Evolutionary conservation across 2,888 invertebrate species (phyloP).

Genomic region (Coleophora deauratella): DNA sequence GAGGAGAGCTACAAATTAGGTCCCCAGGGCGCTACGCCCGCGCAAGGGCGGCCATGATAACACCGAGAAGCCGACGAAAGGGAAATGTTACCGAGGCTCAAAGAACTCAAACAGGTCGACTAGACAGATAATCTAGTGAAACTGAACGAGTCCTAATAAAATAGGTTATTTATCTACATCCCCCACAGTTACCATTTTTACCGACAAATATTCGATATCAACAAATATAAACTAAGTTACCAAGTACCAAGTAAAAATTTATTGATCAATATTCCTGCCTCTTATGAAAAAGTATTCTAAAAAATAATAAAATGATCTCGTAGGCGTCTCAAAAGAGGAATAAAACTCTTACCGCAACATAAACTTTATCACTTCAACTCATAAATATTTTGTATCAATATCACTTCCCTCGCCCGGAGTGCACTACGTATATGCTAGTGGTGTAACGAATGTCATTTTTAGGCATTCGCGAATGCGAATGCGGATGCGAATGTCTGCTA

Average conservation of each 20-base stretch:
- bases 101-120: no score
- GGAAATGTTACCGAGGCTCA: slow-evolving; percentile 42
- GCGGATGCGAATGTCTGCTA: no score
- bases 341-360: slow-evolving; percentile 65
- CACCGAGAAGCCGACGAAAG: slow-evolving; percentile 52
- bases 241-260: slow-evolving; percentile 1
- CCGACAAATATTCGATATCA: no score
- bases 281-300: slow-evolving; percentile 6
- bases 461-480: no score
- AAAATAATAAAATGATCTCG: slow-evolving; percentile 12
- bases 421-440: no score
- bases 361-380: slow-evolving; percentile 62
- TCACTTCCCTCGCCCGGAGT: slow-evolving; percentile 35
- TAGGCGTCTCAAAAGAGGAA: slow-evolving; percentile 47
- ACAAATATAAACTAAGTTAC: no score
- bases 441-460: no score
- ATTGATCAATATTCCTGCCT: slow-evolving; percentile 10
- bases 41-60: slow-evolving; percentile 61
- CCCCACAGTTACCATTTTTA: no score
- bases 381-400: slow-evolving; percentile 62
- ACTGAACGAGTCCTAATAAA: no score
- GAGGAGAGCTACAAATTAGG: slow-evolving; percentile 75
- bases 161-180: no score
- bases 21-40: slow-evolving; percentile 50
- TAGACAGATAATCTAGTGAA: no score